phyloP scores from a whole-genome alignment of 2,888 invertebrate genomes.

The Lithophane leautieri region DNA sequence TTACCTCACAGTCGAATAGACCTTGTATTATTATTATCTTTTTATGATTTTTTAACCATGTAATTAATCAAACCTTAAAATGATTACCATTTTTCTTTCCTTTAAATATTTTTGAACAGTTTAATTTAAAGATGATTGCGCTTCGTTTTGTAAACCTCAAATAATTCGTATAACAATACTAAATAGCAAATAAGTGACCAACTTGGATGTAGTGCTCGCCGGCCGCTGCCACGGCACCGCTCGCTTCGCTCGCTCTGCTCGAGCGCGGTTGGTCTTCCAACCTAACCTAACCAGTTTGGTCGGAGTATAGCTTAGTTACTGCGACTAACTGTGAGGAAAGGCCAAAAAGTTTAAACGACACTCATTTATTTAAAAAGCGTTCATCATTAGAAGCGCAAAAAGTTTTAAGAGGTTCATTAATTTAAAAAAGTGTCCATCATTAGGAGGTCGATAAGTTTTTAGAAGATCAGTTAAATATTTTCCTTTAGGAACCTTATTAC shows the following conservation, averaged over 20 bases:
- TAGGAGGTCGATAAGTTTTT: neutral
- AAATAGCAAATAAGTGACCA: neutral
- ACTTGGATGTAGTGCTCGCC: neutral
- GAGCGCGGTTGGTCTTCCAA: neutral
- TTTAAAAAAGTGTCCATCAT: neutral
- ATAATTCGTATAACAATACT: neutral
- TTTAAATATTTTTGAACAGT: neutral
- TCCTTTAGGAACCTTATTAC: neutral
- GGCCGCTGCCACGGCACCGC: too few relatives aligned
- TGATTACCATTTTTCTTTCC: neutral
- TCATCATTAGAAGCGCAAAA: neutral
- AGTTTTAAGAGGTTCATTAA: neutral
- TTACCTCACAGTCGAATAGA: too few relatives aligned
- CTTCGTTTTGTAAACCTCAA: neutral
- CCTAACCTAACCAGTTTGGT: neutral
- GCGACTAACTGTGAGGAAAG: neutral
- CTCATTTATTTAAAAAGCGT: neutral
- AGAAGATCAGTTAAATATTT: neutral
- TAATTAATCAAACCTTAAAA: neutral
- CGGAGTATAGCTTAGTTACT: neutral
- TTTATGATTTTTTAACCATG: neutral
- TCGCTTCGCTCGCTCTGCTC: too few relatives aligned
- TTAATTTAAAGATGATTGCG: neutral
- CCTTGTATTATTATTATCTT: too few relatives aligned
- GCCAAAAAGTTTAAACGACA: neutral